Conservation (phyloP, 2,797 vertebrate species). For the Hippoglossus hippoglossus region DNA sequence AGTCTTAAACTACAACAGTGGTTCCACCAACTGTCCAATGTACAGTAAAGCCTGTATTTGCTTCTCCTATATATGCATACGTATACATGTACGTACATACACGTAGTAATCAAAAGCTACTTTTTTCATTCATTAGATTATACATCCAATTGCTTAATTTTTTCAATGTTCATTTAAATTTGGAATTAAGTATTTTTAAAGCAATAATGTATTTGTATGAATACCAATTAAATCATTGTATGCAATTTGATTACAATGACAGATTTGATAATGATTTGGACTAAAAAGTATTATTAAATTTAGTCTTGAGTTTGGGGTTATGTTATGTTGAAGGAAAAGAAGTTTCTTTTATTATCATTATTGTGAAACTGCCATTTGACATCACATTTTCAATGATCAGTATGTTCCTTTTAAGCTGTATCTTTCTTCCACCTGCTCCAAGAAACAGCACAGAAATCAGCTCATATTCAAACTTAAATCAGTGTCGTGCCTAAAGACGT, state of each 20-base stretch:
- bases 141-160: neutral
- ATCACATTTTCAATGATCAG: neutral
- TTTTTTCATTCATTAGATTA: neutral
- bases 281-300: too few relatives aligned
- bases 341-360: neutral
- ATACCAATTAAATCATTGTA: neutral
- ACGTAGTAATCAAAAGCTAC: too few relatives aligned
- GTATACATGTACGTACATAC: too few relatives aligned
- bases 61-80: too few relatives aligned
- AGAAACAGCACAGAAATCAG: conserved; percentile 1
- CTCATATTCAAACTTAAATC: neutral
- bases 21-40: neutral
- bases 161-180: neutral
- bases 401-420: neutral
- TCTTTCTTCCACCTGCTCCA: conserved; percentile 17
- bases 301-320: neutral
- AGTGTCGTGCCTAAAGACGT: too few relatives aligned
- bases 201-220: conserved; percentile 4
- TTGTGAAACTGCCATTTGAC: neutral
- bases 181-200: neutral
- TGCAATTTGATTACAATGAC: neutral
- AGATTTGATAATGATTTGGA: too few relatives aligned
- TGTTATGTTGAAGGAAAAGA: neutral
- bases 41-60: too few relatives aligned
- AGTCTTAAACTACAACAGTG: neutral